These are phyloP conservation scores for Vidua chalybeata DNA, from an alignment of 2,113 vertebrate species.

Conservation along the genomic window DNA sequence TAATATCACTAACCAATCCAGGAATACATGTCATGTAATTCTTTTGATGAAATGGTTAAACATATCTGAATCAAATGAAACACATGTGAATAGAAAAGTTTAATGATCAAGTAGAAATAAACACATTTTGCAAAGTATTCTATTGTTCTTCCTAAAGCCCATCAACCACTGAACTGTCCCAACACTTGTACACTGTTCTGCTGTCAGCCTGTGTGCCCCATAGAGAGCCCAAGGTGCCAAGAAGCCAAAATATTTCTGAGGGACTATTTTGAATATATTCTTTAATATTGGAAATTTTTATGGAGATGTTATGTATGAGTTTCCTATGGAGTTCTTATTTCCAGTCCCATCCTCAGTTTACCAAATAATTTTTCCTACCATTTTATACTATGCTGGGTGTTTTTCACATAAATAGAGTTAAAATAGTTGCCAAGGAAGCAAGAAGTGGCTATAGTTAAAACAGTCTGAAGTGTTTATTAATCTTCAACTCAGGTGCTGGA, in stretches of 20 bases:
- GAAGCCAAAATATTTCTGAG: neutral
- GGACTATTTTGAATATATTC: neutral
- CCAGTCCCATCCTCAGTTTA: neutral
- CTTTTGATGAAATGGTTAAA: neutral
- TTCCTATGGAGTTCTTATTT: neutral
- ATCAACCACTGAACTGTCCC: neutral
- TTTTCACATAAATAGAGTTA: neutral
- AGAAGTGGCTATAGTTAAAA: neutral
- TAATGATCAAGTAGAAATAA: neutral
- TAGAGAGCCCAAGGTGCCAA: neutral
- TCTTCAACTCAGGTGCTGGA: neutral
- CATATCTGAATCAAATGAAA: neutral
- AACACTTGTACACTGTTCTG: neutral
- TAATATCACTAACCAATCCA: neutral
- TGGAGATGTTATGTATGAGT: neutral
- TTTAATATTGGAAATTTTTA: neutral
- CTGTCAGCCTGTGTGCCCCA: neutral
- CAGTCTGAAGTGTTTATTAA: neutral
- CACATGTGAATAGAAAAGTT: neutral
- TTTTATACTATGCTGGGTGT: neutral
- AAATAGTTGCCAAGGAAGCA: slow-evolving; percentile 1
- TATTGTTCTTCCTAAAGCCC: neutral
- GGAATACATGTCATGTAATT: neutral
- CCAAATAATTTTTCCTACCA: neutral
- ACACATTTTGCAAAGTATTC: neutral